Evolutionary conservation across 1,140 invertebrate genomes (phyloP).

Genomic region (Dendrolimus punctatus): DNA sequence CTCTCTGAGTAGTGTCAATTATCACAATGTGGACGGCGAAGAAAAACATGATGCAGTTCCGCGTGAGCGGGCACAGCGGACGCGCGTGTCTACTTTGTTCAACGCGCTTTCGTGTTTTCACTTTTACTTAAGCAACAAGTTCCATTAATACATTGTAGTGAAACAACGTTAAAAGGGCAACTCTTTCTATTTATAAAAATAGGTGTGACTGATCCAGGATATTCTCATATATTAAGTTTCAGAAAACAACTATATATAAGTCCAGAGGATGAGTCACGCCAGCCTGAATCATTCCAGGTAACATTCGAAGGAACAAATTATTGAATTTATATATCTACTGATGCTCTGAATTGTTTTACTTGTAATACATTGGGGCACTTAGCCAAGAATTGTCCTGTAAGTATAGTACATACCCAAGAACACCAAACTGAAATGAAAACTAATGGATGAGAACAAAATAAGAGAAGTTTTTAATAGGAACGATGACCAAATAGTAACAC

Average conservation of each 20-base stretch:
- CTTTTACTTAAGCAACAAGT: too few species aligned
- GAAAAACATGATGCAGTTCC: too few species aligned
- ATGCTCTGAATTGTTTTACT: constrained; percentile 13
- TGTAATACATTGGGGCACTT: constrained; percentile 15
- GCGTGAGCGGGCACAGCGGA: too few species aligned
- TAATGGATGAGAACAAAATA: constrained; percentile 3
- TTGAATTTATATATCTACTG: constrained; percentile 13
- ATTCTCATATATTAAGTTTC: constrained; percentile 14
- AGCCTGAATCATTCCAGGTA: constrained; percentile 10
- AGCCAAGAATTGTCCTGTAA: constrained; percentile 15
- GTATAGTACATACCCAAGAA: background rate
- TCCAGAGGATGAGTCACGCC: constrained; percentile 8
- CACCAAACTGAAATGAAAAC: constrained; percentile 1
- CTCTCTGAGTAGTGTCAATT: too few species aligned
- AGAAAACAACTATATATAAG: constrained; percentile 9
- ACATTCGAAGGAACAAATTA: constrained; percentile 10
- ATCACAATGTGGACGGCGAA: too few species aligned
- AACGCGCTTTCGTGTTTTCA: too few species aligned
- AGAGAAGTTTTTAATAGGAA: constrained; percentile 4
- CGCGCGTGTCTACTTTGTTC: too few species aligned
- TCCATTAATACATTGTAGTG: too few species aligned
- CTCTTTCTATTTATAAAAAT: constrained; percentile 19
- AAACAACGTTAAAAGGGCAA: too few species aligned
- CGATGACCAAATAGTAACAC: constrained; percentile 1
- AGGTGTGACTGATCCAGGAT: constrained; percentile 13